A percentile compares a stretch with the other conserved stretches of the same genome.
Conservation (phyloP, 2,888 invertebrate species). For the Amphipoea lucens region DNA sequence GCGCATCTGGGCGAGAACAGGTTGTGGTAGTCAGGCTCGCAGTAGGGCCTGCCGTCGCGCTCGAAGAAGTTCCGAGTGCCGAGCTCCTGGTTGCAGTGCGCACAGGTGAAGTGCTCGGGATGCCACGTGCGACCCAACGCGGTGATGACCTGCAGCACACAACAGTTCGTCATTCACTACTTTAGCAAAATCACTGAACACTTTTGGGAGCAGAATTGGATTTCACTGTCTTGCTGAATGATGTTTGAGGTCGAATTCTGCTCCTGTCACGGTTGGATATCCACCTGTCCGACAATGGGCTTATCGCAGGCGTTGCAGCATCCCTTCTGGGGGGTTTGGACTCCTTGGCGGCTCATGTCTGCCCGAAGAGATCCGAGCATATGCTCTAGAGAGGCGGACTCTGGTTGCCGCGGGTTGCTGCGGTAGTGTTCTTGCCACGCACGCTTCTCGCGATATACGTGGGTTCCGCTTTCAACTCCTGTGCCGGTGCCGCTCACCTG, state of each 20-base stretch:
- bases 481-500: conserved; percentile 86
- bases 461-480: conserved; percentile 87
- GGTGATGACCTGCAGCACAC: conserved; percentile 93
- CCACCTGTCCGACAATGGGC: conserved; percentile 98
- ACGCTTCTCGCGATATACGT: conserved; percentile 92
- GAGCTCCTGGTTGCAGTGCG: conserved; percentile 98
- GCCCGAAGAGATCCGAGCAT: conserved; percentile 98
- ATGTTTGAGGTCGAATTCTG: conserved; percentile 47
- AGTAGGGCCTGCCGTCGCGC: conserved; percentile 98
- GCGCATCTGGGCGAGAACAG: conserved; percentile 99
- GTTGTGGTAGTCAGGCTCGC: conserved; percentile 99
- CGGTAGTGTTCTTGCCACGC: conserved; percentile 90
- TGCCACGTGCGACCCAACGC: conserved; percentile 99
- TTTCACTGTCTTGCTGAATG: conserved; percentile 47
- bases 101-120: conserved; percentile 99
- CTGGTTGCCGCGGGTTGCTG: conserved; percentile 90
- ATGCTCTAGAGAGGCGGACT: conserved; percentile 91
- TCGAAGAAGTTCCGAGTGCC: conserved; percentile 99
- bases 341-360: conserved; percentile 99
- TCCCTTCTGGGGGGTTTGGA: conserved; percentile 99
- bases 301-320: conserved; percentile 99
- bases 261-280: conserved; percentile 55
- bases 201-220: conserved; percentile 42
- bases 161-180: conserved; percentile 70
- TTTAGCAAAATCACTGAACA: conserved; percentile 54